These are phyloP conservation scores for Ceramica pisi DNA, from an alignment of 2,888 invertebrate species.

Conservation along the genomic window DNA sequence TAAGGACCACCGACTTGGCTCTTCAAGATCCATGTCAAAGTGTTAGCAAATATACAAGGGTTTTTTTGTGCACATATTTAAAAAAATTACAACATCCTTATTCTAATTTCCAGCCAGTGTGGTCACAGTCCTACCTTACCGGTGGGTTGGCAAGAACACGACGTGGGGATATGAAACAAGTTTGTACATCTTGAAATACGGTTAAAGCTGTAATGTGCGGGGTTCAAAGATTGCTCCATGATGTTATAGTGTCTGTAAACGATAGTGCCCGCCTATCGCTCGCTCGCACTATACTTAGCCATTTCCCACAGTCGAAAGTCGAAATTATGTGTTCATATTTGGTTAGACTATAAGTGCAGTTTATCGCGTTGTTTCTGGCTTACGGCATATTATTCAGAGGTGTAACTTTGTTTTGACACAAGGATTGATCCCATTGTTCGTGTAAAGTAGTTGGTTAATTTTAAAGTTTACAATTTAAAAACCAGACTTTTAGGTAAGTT, in stretches of 20 bases:
- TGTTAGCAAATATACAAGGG: neutral
- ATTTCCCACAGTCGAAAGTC: conserved; percentile 57
- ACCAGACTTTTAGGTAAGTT: neutral
- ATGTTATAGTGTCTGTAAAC: conserved; percentile 44
- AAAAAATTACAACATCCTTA: neutral
- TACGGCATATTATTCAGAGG: neutral
- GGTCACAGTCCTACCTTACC: neutral
- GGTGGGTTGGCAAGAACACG: conserved; percentile 48
- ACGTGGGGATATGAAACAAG: conserved; percentile 34
- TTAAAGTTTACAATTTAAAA: neutral
- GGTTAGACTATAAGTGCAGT: conserved; percentile 25
- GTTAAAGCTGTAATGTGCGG: conserved; percentile 33
- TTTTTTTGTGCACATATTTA: neutral
- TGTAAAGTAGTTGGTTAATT: neutral
- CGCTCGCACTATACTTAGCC: conserved; percentile 40
- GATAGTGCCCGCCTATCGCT: conserved; percentile 44
- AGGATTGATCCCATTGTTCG: neutral
- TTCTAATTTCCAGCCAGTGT: neutral
- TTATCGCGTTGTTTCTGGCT: neutral
- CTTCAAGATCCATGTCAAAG: no score
- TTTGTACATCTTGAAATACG: conserved; percentile 45
- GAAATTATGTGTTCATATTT: conserved; percentile 41
- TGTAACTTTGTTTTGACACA: neutral
- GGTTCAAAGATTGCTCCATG: conserved; percentile 52
- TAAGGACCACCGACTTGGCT: no score